These are phyloP conservation scores for Microcebus jonahi DNA, from an alignment of 2,113 vertebrate species.

Conservation along the genomic window DNA sequence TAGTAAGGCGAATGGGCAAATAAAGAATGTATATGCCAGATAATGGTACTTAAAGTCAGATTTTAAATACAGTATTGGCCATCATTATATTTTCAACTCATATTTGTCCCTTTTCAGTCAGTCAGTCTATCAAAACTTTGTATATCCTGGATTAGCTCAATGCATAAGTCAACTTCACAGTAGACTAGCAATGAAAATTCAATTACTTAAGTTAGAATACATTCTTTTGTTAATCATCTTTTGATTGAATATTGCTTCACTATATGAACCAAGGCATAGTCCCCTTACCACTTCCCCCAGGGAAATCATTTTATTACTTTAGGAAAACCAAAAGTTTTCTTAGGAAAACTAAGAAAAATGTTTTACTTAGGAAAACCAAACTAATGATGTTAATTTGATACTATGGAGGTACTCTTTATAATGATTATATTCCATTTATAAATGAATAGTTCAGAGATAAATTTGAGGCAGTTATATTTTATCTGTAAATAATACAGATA, in stretches of 20 bases:
- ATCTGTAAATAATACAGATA: not conserved
- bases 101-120: not conserved
- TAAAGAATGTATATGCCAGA: too few species aligned
- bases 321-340: not conserved
- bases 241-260: constrained; percentile 24
- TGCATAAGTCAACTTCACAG: not conserved
- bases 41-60: too few species aligned
- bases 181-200: not conserved
- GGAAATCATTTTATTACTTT: not conserved
- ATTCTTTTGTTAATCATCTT: not conserved
- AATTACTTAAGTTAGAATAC: not conserved
- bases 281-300: not conserved
- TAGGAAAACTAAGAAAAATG: too few species aligned
- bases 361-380: not conserved
- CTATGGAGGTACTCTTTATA: not conserved
- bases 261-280: not conserved
- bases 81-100: not conserved
- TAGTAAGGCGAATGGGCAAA: too few species aligned
- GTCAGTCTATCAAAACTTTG: not conserved
- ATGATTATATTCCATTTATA: not conserved
- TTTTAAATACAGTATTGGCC: too few species aligned
- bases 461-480: not conserved
- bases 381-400: not conserved
- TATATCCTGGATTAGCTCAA: not conserved
- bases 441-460: not conserved